Conservation (phyloP, 2,888 invertebrate genomes). For the Aspidapion aeneum region DNA sequence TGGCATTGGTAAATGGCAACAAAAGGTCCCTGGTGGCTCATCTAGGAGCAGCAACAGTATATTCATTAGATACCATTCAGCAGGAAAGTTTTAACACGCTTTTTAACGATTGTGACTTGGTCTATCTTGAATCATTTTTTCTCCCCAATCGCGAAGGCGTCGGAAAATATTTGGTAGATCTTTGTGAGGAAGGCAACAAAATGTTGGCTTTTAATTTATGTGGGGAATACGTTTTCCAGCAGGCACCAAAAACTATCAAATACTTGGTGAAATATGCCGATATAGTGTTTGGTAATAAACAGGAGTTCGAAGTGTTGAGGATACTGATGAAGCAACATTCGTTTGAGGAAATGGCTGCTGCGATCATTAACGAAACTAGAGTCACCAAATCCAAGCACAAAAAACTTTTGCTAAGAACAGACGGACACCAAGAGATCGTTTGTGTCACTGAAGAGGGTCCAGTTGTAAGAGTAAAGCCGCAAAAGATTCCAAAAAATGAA, state of each 20-base stretch:
- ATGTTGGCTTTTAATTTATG: conserved; percentile 53
- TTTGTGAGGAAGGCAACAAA: conserved; percentile 43
- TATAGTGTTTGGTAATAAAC: conserved; percentile 55
- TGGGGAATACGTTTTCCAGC: conserved; percentile 52
- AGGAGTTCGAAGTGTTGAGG: conserved; percentile 52
- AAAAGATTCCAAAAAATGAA: conserved; percentile 41
- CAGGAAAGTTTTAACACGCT: conserved; percentile 27
- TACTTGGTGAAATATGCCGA: conserved; percentile 49
- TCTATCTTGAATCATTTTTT: conserved; percentile 59
- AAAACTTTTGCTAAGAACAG: conserved; percentile 60
- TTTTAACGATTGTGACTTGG: conserved; percentile 36
- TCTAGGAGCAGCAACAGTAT: conserved; percentile 53
- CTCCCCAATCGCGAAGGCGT: conserved; percentile 50
- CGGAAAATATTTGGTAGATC: conserved; percentile 47
- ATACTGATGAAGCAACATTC: conserved; percentile 36
- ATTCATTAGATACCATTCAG: conserved; percentile 41
- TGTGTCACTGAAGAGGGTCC: conserved; percentile 42
- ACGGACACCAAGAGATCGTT: conserved; percentile 55
- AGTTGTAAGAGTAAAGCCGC: conserved; percentile 39
- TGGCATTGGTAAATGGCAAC: conserved; percentile 49
- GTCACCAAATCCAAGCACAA: conserved; percentile 29
- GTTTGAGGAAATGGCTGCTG: conserved; percentile 21
- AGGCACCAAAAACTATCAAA: conserved; percentile 44
- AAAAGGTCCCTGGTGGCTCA: conserved; percentile 52
- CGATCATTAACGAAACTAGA: conserved; percentile 18